Base-by-base conservation (phyloP, 2,888 invertebrate species). In the Callimorpha dominula region DNA sequence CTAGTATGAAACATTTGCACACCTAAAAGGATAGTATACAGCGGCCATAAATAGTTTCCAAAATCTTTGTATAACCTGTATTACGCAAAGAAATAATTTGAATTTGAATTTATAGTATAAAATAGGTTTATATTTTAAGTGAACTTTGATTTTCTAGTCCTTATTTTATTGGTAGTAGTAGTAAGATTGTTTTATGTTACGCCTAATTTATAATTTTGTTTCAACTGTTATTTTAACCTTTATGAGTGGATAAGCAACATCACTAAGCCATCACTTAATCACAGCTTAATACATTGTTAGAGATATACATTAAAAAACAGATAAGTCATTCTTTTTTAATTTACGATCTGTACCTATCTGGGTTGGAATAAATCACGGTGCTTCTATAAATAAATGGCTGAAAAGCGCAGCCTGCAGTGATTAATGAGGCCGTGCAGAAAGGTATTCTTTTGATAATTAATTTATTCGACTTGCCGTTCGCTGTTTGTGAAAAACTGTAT, bases 341-440 rank as follows among this genome's bases (percentile, higher is more conserved):
- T 75, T 72, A 71, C 69, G 60, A 60, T 46, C 31, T 31, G 20
- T 14, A 20, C 31, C 63, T 71, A 62, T 50, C 70, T 66, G 12
- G 43, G 60, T n/a, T 52, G 49, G 64, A 74, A 77, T 74, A 70
- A 73, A 81, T 81, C 65, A 68, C 50, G n/a, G 40, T 31, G 66
- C 42, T 62, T 65, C 8, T 65, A 43, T 17, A 66, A 57, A 73
- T 73, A 70, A 70, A 62, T 66, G 70, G 52, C 17, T 65, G 50
- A 14, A 68, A 73, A 73, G 42, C 52, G 43, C 65, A 73, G 42
- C 4, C 57, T 65, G 70, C 43, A 42, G 66, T 73, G 62, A 70
- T 66, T 70, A 73, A 70, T 70, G 72, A 72, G 31, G 17, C 62
- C 4, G 1, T 17, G 31, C 46, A 68, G 20, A 63, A 68, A 68